Percentiles rank a stretch among this genome's conserved stretches.
These are phyloP conservation scores for Nymphalis c-album DNA, from an alignment of 2,888 invertebrate species.

Conservation along the genomic window DNA sequence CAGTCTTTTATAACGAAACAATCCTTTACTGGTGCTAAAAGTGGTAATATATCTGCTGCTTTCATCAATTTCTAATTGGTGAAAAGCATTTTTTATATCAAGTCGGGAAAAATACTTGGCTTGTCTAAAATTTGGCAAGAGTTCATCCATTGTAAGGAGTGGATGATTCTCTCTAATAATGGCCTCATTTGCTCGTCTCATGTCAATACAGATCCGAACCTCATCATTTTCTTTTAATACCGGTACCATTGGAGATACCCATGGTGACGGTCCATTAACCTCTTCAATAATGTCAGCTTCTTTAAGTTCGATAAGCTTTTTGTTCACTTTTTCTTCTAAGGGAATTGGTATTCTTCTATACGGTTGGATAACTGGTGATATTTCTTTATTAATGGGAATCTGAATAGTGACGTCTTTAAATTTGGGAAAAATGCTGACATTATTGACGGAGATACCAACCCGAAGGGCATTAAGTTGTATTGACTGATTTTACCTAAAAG, in stretches of 20 bases:
- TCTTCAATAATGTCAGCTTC: conserved; percentile 1
- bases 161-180: conserved; percentile 24
- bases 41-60: conserved; percentile 39
- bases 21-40: conserved; percentile 47
- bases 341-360: not conserved
- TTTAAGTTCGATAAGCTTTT: not conserved
- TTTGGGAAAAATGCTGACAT: not conserved
- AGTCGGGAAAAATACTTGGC: conserved; percentile 35
- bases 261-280: conserved; percentile 13
- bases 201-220: conserved; percentile 32
- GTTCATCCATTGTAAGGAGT: conserved; percentile 18
- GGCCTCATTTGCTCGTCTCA: conserved; percentile 13
- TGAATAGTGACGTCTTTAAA: not conserved
- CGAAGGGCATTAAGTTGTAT: too few species aligned
- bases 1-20: conserved; percentile 56
- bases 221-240: conserved; percentile 40
- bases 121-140: conserved; percentile 39
- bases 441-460: too few species aligned
- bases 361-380: not conserved
- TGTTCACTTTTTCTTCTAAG: not conserved
- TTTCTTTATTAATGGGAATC: not conserved
- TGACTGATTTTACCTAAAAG: too few species aligned
- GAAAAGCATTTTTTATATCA: conserved; percentile 40
- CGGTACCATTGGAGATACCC: conserved; percentile 28
- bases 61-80: conserved; percentile 55